Conservation (phyloP, 1,140 invertebrate species). For the Aphelenchoides avenae region DNA sequence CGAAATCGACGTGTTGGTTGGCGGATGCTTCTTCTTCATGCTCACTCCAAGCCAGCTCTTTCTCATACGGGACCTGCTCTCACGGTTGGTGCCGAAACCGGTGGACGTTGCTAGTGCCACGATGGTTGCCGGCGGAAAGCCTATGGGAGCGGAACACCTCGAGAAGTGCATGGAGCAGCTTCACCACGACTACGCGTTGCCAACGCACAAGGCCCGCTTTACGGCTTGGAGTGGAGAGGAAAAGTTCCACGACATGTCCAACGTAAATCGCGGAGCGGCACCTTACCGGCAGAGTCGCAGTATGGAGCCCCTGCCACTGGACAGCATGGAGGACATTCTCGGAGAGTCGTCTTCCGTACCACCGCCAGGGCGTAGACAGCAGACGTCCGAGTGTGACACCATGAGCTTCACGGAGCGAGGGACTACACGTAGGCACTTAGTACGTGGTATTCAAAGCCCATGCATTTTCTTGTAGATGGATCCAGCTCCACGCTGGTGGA, state of each 20-base stretch:
- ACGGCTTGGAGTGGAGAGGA: conserved; percentile 22
- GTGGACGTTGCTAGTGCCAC: not conserved
- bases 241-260: conserved; percentile 22
- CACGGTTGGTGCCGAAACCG: conserved; percentile 18
- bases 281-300: too few species aligned
- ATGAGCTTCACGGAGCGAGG: conserved; percentile 18
- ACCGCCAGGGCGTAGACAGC: too few species aligned
- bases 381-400: not conserved
- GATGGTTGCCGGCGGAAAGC: conserved; percentile 28
- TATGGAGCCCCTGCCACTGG: too few species aligned
- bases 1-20: conserved; percentile 30
- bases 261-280: too few species aligned
- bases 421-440: conserved; percentile 13
- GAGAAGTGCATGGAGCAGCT: conserved; percentile 28
- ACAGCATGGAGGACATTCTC: too few species aligned
- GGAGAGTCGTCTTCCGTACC: too few species aligned
- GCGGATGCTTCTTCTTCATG: conserved; percentile 25
- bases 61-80: conserved; percentile 27
- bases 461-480: conserved; percentile 21
- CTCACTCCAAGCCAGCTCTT: conserved; percentile 38
- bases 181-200: conserved; percentile 5
- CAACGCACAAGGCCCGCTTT: not conserved
- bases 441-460: conserved; percentile 6
- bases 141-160: conserved; percentile 36
- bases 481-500: conserved; percentile 40